Evolutionary conservation across 2,888 invertebrate genomes (phyloP), one percentile per base, ranked within the genome.

Genomic region (Strigamia maritima): DNA sequence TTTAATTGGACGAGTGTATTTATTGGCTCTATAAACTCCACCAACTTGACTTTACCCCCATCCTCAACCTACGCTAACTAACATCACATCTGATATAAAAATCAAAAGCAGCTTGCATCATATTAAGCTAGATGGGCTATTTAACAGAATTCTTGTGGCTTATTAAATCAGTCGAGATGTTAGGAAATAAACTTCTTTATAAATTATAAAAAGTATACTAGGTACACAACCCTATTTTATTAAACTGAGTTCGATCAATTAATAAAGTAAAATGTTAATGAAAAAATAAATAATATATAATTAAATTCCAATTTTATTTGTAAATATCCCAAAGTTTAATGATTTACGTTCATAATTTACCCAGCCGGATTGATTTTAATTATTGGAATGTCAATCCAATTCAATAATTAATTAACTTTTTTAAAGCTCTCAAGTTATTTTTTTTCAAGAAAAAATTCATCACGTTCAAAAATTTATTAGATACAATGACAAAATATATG

Each of bases 1-100:
- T 70, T 70, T 70, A 70, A 70, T 70, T 70, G 28, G 70, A 70
- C 70, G 28, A 70, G 26, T 70, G 70, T 70, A 70, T 70, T 70
- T 70, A 70, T 70, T 70, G 28, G 28, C 26, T 70, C 70, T 26
- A 70, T 70, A 70, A 70, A 70, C 12, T 70, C 70, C 28, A 70
- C 12, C 28, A 8, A 70, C 70, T 70, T 10, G 8, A 19, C 54
- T 54, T 54, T 19, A 54, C 70, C 28, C 26, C 14, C 70, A 16
- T 24, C 60, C 14, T n/a, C 60, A 24, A 65, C 24, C 60, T 65
- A 6, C 12, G 60, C 60, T 22, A 65, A 65, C 22, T 65, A 65
- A 22, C 60, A 26, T 70, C 70, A 19, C 54, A 26, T 70, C 70
- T 24, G 22, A 28, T 70, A 70, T 70, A 70, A 70, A 70, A 70